Evolutionary conservation across 2,113 vertebrate genomes (phyloP), one percentile per base, ranked within the genome.

Genomic region (Silurus glanis): DNA sequence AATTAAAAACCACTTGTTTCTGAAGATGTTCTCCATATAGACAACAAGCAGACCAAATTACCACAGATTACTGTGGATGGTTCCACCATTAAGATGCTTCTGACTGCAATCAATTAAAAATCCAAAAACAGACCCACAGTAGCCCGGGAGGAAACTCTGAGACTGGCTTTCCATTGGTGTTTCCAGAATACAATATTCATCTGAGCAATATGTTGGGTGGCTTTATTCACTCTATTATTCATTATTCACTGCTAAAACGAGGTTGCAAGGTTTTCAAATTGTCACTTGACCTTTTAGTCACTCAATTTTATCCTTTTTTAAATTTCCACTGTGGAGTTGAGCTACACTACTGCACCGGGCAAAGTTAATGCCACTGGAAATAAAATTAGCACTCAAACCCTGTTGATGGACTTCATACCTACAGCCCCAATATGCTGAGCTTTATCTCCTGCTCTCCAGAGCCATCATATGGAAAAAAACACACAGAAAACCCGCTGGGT

Each of bases 401-500:
- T 47, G 79, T 82, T 83, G 80, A 90, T 89, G 90, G 83, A 76
- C 23, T 78, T 90, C 72, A 86, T 80, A 83, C 80, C 45, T 53
- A 84, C 88, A 67, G 84, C 87, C 45, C 64, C 75, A 82, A 76
- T 9, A 51, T 23, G 58, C 21, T 12, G 14, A 76, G 47, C 19
- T 9, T 82, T 23, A 72, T 59, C 37, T 79, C 51, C n/a, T 86
- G 45, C 51, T 61, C 25, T 90, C 45, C 80, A 97, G 96, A 96
- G 84, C 91, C 93, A 0, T 66, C 92, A 12, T 91, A 89, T 6
- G 95, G 96, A 1, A 94, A 94, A 12, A 93, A 37, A 37, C 37
- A 92, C 58, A 97, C 95, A 1, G 96, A 97, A 19, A 96, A 93
- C 85, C 94, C 96, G 88, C 72, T 96, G 83, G 96, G 97, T 69